Evolutionary conservation across 2,113 vertebrate species (phyloP).

Genomic region (Tricholaema leucomelas): DNA sequence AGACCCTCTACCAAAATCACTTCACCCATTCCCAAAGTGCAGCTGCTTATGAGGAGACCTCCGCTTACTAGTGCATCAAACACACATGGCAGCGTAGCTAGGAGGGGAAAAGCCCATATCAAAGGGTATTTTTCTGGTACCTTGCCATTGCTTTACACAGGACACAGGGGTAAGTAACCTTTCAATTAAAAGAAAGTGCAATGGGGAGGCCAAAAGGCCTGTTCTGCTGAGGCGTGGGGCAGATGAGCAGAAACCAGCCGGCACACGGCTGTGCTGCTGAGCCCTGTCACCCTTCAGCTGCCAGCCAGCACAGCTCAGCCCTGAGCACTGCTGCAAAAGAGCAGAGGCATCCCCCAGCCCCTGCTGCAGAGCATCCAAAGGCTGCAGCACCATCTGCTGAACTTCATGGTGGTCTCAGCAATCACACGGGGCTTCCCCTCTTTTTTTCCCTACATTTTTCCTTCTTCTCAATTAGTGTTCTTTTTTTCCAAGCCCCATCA

Average conservation of each 20-base stretch:
- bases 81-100: not conserved
- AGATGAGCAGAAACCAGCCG: not conserved
- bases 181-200: not conserved
- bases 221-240: not conserved
- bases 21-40: not conserved
- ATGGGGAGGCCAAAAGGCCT: not conserved
- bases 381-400: not conserved
- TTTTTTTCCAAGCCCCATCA: not conserved
- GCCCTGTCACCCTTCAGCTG: not conserved
- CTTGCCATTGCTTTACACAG: not conserved
- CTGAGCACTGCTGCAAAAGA: not conserved
- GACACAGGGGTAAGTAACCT: not conserved
- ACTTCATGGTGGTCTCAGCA: not conserved
- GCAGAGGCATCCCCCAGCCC: not conserved
- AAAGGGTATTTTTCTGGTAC: not conserved
- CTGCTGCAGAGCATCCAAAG: not conserved
- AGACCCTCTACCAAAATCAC: not conserved
- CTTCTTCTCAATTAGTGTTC: not conserved
- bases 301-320: not conserved
- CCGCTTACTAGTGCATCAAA: not conserved
- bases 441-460: not conserved
- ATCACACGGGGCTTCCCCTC: not conserved
- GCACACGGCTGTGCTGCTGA: not conserved
- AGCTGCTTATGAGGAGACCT: not conserved
- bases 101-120: not conserved